Evolutionary conservation across 1,140 invertebrate species (phyloP), one percentile per base, ranked within the genome.

Genomic region (Hetaerina americana): DNA sequence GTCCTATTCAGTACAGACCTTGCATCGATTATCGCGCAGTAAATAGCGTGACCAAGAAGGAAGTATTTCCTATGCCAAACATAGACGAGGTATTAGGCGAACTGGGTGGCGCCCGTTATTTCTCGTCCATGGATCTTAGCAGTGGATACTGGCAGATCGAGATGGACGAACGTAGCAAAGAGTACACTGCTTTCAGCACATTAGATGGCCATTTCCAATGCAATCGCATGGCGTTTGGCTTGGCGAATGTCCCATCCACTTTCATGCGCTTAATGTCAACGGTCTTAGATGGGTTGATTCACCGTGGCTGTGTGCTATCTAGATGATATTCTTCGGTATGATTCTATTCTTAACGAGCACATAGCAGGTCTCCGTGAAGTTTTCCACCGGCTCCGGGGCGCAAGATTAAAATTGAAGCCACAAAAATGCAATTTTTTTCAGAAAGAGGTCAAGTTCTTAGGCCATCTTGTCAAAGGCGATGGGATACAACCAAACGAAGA

Each of bases 101-200:
- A 18, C 27, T 75, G 26, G 25, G 12, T 8, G 29, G 24, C 12
- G 71, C 72, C 0, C 67, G 31, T 29, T 72, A 68, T 66, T n/a
- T 74, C 0, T 49, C 69, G 26, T 49, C 24, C 5, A 71, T 75
- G 18, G 74, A 75, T 66, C 22, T 71, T 22, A 27, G 72, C 0
- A 72, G 73, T 29, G 71, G 71, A 5, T 75, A 69, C 29, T 76
- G 70, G 66, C 73, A 75, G 22, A 28, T 74, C 1, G 10, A n/a
- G 0, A 29, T 76, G 26, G 28, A 26, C 5, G 67, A 70, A 6
- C 6, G 18, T 8, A 40, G 31, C 18, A 40, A 40, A 18, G 31
- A 40, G 18, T 40, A 40, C 31, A 40, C 31, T 40, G 31, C 31
- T 18, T 40, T 40, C 31, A 40, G 31, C 31, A 40, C 31, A 8